Percentiles rank a stretch among this genome's conserved stretches.
Conservation (phyloP, 2,797 vertebrate species). For the Knipowitschia caucasica region DNA sequence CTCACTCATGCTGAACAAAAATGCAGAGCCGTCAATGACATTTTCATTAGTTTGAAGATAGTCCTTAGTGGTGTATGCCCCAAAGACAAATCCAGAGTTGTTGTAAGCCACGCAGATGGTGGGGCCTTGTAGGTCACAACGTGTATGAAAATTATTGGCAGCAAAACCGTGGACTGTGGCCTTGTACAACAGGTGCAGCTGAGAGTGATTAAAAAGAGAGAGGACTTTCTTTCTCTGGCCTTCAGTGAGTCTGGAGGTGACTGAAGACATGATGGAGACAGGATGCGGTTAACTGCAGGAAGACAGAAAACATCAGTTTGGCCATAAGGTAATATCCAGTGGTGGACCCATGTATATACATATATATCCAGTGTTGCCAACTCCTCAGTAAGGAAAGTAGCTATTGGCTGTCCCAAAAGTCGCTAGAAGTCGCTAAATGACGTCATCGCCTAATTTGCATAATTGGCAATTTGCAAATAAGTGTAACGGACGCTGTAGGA, state of each 20-base stretch:
- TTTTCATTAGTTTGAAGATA: conserved; percentile 3
- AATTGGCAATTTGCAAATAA: too few species aligned
- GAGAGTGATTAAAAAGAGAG: conserved; percentile 47
- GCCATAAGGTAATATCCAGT: too few species aligned
- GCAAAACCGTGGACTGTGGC: conserved; percentile 56
- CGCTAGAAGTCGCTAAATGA: too few species aligned
- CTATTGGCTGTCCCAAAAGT: too few species aligned
- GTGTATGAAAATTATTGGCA: conserved; percentile 31
- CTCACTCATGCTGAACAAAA: conserved; percentile 59
- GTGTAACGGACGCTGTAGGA: too few species aligned
- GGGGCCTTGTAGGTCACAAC: conserved; percentile 56
- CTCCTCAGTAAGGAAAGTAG: too few species aligned
- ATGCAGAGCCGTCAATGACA: conserved; percentile 46
- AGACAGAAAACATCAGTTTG: background rate
- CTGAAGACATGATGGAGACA: conserved; percentile 42
- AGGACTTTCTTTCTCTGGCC: conserved; percentile 48
- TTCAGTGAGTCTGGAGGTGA: conserved; percentile 50
- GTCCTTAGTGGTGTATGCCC: conserved; percentile 59
- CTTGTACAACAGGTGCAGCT: conserved; percentile 67
- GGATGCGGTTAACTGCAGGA: background rate
- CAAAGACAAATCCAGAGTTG: conserved; percentile 51
- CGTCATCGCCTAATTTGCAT: too few species aligned
- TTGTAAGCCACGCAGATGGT: conserved; percentile 58
- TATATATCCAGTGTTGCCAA: too few species aligned
- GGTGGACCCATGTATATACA: too few species aligned